Percentiles rank a stretch among this genome's conserved stretches.
Conservation (phyloP, 2,113 vertebrate genomes). For the Zeus faber region DNA sequence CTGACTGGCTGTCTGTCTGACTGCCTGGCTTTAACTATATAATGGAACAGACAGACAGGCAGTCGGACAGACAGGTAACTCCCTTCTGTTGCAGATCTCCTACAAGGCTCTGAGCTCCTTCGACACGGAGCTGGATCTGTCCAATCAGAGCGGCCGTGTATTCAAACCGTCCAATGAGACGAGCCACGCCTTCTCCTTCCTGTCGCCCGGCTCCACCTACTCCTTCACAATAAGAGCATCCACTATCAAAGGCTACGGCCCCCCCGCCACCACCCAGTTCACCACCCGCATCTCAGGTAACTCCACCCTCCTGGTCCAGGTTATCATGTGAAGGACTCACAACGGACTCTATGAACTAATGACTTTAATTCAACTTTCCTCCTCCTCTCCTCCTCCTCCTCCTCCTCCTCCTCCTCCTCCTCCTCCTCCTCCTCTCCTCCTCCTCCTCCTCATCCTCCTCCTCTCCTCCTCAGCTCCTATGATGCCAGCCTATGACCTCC, state of each 20-base stretch:
- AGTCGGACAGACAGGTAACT: neutral
- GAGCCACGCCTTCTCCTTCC: constrained; percentile 84
- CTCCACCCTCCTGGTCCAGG: no score
- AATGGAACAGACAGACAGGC: neutral
- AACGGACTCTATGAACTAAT: no score
- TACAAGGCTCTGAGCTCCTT: constrained; percentile 98
- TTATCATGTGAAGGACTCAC: no score
- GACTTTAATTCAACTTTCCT: neutral
- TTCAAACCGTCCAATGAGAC: constrained; percentile 95
- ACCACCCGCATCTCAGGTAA: constrained; percentile 97
- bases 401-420: neutral
- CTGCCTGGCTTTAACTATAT: no score
- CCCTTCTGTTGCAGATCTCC: constrained; percentile 79
- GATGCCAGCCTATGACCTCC: constrained; percentile 94
- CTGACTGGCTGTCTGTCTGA: neutral
- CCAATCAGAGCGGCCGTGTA: constrained; percentile 93
- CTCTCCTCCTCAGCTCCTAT: constrained; percentile 86
- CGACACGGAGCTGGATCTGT: constrained; percentile 94
- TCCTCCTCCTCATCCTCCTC: no score
- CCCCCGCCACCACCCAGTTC: constrained; percentile 87
- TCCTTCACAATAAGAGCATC: constrained; percentile 95
- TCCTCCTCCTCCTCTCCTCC: neutral
- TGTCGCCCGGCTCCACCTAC: constrained; percentile 94
- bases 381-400: neutral
- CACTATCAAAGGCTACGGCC: constrained; percentile 94